phyloP scores from a whole-genome alignment of 2,113 vertebrate species.

The Scatophagus argus region DNA sequence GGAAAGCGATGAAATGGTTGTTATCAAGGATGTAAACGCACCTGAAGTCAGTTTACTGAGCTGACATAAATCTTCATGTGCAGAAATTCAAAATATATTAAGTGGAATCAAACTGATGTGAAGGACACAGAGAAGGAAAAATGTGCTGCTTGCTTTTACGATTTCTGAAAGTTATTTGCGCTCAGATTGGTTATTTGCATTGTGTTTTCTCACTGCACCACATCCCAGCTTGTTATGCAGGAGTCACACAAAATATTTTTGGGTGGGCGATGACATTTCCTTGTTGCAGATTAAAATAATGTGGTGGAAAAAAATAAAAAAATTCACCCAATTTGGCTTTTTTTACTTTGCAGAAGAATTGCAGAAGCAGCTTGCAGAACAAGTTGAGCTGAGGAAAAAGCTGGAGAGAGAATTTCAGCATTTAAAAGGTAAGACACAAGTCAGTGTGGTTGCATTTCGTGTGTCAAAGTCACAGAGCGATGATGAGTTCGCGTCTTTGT shows the following conservation, averaged over 20 bases:
- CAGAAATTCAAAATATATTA: constrained; percentile 29
- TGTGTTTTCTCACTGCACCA: background rate
- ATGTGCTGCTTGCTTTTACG: background rate
- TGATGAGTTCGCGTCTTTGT: background rate
- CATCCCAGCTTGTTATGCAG: constrained; percentile 15
- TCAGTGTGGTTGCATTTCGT: background rate
- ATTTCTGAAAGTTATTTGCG: background rate
- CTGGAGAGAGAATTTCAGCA: constrained; percentile 97
- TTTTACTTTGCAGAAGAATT: constrained; percentile 91
- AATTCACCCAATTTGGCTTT: background rate
- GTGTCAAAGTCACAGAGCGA: background rate
- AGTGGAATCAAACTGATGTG: constrained; percentile 16
- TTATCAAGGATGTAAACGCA: constrained; percentile 60
- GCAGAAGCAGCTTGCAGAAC: constrained; percentile 95
- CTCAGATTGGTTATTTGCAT: background rate
- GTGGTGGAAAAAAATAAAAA: background rate
- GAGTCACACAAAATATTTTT: constrained; percentile 1
- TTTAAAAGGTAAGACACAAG: constrained; percentile 90
- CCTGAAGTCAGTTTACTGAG: constrained; percentile 60
- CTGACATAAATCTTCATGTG: constrained; percentile 33
- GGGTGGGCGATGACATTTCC: constrained; percentile 1
- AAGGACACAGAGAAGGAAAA: background rate
- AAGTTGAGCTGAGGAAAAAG: constrained; percentile 98
- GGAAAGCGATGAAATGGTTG: constrained; percentile 53
- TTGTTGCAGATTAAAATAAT: constrained; percentile 4